Evolutionary conservation across 35 echinoderm and acorn worm species (phyloP), one percentile per base, ranked within the genome.

Genomic region (Nesometra sesokonis): DNA sequence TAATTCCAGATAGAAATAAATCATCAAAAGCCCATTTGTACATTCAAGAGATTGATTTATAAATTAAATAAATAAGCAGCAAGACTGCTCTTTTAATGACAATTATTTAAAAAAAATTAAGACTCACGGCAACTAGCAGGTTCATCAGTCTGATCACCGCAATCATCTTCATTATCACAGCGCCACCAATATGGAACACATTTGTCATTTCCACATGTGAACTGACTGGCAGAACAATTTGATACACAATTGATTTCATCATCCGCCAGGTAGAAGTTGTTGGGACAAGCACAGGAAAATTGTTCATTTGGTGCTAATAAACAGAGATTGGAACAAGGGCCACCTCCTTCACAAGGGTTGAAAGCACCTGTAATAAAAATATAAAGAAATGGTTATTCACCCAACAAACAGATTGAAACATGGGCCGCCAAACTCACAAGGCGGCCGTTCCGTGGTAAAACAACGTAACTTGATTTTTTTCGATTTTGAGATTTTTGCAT

Each of bases 241-340:
- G 86, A 84, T 32, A 91, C 82, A 37, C 94, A 97, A 23, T 86
- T 93, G 34, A 23, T 84, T 29, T 77, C 77, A 80, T 93, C 94
- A 0, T 83, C 35, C 7, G 91, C 79, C 19, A 97, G 80, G 78
- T 86, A 86, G 80, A 91, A 91, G 83, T 89, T 97, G 38, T 84
- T 77, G 2, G 94, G 94, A 47, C 94, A 97, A 21, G 91, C 94
- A 83, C 94, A 97, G 13, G 89, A 91, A 8, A 78, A 76, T 13
- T 89, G 46, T 13, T 78, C 82, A 9, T 85, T 84, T 31, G 87
- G 85, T 19, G 46, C 86, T 3, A 97, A 86, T 3, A 97, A 88
- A 47, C 94, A 97, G 13, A 97, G 89, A 77, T 97, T 93, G 35
- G 80, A 86, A 77, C 94, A 97, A n/a, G 87, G 89, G 8, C 91